Base-by-base conservation (phyloP, 2,797 vertebrate species). In the Erithacus rubecula region DNA sequence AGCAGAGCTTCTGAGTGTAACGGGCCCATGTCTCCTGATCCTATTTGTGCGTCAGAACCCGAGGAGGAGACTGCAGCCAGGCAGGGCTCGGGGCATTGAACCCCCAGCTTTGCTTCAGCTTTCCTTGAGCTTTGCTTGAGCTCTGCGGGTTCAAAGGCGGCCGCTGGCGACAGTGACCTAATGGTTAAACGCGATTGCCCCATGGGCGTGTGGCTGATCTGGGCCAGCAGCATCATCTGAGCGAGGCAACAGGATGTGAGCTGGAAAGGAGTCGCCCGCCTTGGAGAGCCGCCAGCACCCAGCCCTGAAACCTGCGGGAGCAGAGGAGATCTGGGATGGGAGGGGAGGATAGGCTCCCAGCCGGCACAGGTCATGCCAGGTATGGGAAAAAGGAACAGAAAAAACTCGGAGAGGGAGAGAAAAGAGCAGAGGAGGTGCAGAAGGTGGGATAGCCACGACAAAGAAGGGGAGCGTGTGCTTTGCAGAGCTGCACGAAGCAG, bases 171-270 rank as follows among this genome's bases (percentile, higher is more conserved):
- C 5, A 4, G 44, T 91, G 91, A 89, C 76, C 85, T 92, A 79
- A 81, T 85, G 13, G 1, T 89, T 89, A 84, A 92, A 87, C 78
- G 26, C 1, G 4, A 82, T 58, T 64, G 58, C 85, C 71, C 77
- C 0, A 5, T 10, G 22, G 93, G 87, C 1, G 1, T 15, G 37
- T 17, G 82, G 60, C 84, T 87, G 82, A 77, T 94, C 44, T 68
- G 65, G 87, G 87, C 84, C 89, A 74, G 56, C 71, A 84, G 51
- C 79, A 67, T 78, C 84, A 80, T 74, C 75, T 39, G 56, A 93
- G 68, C 2, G 0, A 8, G 5, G 92, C 88, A 95, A 91, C 95
- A 95, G 95, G 95, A 96, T 94, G 94, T 96, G 95, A 94, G 93
- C 76, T 94, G 90, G 93, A 93, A 56, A 91, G 76, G 93, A 94